Evolutionary conservation across 2,113 vertebrate genomes (phyloP).

Genomic region (Chamaetylas fuelleborni): DNA sequence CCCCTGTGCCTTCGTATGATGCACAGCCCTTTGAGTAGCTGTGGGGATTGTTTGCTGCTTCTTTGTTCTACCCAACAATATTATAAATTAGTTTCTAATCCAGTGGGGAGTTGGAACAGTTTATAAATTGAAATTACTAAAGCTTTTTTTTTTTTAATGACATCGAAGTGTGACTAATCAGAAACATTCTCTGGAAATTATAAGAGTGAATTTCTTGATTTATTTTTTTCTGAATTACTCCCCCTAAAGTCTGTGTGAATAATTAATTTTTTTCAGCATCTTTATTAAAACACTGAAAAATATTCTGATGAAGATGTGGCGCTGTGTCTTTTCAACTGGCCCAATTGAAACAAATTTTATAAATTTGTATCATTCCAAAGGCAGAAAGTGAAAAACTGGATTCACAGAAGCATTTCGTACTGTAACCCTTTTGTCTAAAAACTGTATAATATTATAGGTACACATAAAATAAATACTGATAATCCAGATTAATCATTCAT

Average conservation of each 20-base stretch:
- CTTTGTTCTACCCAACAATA: constrained; percentile 21
- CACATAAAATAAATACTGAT: neutral
- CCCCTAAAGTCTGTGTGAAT: neutral
- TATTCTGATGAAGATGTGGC: neutral
- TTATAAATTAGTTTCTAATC: constrained; percentile 22
- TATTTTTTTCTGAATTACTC: neutral
- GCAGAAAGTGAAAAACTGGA: neutral
- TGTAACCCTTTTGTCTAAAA: neutral
- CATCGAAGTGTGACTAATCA: neutral
- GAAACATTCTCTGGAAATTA: constrained; percentile 15
- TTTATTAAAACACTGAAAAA: neutral
- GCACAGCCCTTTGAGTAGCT: neutral
- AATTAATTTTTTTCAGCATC: neutral
- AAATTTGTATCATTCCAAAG: neutral
- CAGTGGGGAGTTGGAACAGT: neutral
- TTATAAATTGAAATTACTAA: constrained; percentile 31
- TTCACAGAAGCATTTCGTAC: neutral
- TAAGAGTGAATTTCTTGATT: neutral
- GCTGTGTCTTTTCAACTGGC: neutral
- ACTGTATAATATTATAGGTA: fast-evolving
- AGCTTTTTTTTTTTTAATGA: neutral
- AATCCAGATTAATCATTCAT: neutral
- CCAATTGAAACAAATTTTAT: neutral
- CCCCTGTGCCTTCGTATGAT: neutral
- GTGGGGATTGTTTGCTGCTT: neutral